Base-by-base conservation (phyloP, 2,797 vertebrate genomes). In the Urocyon cinereoargenteus region DNA sequence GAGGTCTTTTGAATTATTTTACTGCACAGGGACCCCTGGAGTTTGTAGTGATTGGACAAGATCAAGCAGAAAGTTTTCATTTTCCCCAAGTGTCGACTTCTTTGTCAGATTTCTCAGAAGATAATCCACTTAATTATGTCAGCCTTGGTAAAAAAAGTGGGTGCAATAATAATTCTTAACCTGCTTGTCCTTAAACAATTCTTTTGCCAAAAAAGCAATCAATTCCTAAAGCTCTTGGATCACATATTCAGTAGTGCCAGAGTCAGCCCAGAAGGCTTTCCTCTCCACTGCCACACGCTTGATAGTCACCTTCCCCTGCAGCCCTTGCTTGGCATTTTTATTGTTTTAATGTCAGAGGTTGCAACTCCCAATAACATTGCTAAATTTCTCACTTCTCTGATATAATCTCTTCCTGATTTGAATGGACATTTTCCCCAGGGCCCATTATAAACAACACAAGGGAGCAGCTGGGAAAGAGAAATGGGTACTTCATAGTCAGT, bases 21-120 rank as follows among this genome's bases (percentile, higher is more conserved):
- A 94, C 40, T 86, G 82, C 90, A 91, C 64, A 90, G 68, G 59
- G 68, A 68, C 22, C 83, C 90, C 93, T 89, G 72, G 78, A 91
- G 91, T 95, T 95, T 85, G 16, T 95, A 97, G 84, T 97, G 95
- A 97, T 86, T 96, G 40, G 83, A 92, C 28, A 83, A 97, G 68
- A 96, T 96, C 78, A 96, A 86, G 49, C 31, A 91, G 91, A 96
- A 85, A 64, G 36, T 24, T 92, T 97, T 97, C 96, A 96, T 98
- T 97, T 97, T 92, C 95, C 89, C 95, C 78, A 73, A 90, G 94
- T 79, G 66, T 96, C 96, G 91, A 88, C 95, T 91, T 36, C 10
- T 85, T 96, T 97, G 96, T 96, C 93, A 90, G 98, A 94, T 94
- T 97, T 89, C 87, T 95, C 90, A 93, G 95, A 95, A 97, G 90